Evolutionary conservation across 2,113 vertebrate species (phyloP).

Genomic region (Amphiprion ocellaris): DNA sequence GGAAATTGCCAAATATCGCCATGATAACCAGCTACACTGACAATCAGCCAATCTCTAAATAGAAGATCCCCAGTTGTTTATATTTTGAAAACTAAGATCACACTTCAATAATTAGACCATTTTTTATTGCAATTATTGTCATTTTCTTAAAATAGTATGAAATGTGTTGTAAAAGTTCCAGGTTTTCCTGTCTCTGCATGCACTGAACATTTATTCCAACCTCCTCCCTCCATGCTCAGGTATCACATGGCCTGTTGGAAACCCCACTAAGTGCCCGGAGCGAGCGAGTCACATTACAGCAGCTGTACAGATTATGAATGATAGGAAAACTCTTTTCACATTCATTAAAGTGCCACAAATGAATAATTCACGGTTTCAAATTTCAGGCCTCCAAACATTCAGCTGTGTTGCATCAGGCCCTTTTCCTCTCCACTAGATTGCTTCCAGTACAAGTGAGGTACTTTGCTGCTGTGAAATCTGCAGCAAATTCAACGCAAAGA

Average conservation of each 20-base stretch:
- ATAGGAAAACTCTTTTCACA: slow-evolving; percentile 81
- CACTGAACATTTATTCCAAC: slow-evolving; percentile 44
- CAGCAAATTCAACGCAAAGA: slow-evolving; percentile 25
- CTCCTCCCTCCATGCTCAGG: slow-evolving; percentile 35
- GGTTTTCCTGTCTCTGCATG: slow-evolving; percentile 8
- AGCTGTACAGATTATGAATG: slow-evolving; percentile 81
- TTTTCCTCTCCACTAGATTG: slow-evolving; percentile 57
- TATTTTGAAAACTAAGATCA: slow-evolving; percentile 17
- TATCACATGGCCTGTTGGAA: slow-evolving; percentile 66
- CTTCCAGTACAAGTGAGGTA: slow-evolving; percentile 40
- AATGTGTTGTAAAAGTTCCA: not conserved
- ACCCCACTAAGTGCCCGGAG: slow-evolving; percentile 74
- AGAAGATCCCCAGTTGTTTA: not conserved
- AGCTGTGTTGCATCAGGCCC: slow-evolving; percentile 65
- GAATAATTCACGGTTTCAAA: slow-evolving; percentile 83
- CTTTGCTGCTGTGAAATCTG: slow-evolving; percentile 44
- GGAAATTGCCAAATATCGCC: too few species aligned
- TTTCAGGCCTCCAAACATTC: slow-evolving; percentile 75
- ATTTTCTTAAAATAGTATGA: slow-evolving; percentile 19
- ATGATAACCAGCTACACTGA: too few species aligned
- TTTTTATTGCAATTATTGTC: slow-evolving; percentile 6
- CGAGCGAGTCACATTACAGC: slow-evolving; percentile 75
- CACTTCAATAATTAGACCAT: slow-evolving; percentile 6
- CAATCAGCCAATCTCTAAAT: not conserved
- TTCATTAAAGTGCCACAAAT: slow-evolving; percentile 78